A percentile compares a stretch with the other conserved stretches of the same genome.
Conservation (phyloP, 2,797 vertebrate species). For the Morelia viridis region DNA sequence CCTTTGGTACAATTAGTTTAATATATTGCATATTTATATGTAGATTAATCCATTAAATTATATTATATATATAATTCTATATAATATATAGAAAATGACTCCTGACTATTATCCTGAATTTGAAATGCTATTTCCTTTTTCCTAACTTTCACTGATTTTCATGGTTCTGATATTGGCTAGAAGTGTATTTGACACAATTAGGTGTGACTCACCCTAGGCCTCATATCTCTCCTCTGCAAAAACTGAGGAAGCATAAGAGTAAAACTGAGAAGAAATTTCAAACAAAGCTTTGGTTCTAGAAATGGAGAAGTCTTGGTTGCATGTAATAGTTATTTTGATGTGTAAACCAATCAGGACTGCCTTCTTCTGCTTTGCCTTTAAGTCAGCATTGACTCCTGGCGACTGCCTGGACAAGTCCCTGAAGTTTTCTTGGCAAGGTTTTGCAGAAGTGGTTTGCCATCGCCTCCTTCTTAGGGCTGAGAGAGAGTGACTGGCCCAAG, state of each 20-base stretch:
- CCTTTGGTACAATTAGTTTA: no score
- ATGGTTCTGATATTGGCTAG: not conserved
- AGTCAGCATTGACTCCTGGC: not conserved
- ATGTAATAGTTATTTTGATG: not conserved
- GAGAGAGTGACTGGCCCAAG: not conserved
- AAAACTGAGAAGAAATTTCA: not conserved
- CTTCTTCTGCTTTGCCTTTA: not conserved
- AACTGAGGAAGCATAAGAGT: not conserved
- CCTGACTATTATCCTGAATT: not conserved
- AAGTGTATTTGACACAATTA: not conserved
- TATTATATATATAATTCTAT: not conserved
- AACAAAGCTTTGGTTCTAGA: not conserved
- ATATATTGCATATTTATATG: not conserved
- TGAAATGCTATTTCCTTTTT: not conserved
- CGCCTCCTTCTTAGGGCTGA: not conserved
- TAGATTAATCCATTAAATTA: not conserved
- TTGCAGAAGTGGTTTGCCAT: not conserved
- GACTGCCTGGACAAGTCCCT: not conserved
- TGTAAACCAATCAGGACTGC: not conserved
- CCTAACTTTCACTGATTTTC: not conserved
- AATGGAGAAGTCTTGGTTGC: not conserved
- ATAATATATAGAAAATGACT: not conserved
- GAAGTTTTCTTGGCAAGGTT: not conserved
- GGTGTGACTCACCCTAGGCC: not conserved
- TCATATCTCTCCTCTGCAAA: not conserved